Conservation (phyloP, 2,888 invertebrate genomes). For the Tipula helvola region DNA sequence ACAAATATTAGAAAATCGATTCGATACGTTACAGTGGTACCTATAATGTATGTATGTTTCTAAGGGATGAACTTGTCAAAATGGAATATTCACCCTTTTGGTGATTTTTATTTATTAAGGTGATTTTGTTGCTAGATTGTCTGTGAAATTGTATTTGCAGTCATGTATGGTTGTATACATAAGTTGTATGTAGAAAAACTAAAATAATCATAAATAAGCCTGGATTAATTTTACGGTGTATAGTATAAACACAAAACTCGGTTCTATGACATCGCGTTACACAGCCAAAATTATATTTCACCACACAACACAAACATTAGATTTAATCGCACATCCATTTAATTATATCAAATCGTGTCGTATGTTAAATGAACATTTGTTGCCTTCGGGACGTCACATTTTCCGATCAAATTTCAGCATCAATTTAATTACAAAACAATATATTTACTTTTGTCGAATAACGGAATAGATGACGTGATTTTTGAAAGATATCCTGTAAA, state of each 20-base stretch:
- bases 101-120: not conserved
- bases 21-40: not conserved
- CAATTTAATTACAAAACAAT: no score
- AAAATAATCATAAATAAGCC: not conserved
- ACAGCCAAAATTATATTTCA: no score
- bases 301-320: not conserved
- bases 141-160: not conserved
- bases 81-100: not conserved
- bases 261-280: no score
- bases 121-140: not conserved
- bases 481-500: no score
- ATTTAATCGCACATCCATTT: not conserved
- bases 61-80: not conserved
- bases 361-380: no score
- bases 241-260: no score
- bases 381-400: no score
- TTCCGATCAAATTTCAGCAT: no score
- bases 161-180: not conserved
- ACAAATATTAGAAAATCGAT: not conserved
- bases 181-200: not conserved
- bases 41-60: not conserved
- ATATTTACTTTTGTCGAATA: no score
- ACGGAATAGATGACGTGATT: no score
- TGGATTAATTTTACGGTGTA: no score
- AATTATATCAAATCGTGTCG: no score